Base-by-base conservation (phyloP, 2,888 invertebrate genomes). In the Drosophila cyrtoloma region DNA sequence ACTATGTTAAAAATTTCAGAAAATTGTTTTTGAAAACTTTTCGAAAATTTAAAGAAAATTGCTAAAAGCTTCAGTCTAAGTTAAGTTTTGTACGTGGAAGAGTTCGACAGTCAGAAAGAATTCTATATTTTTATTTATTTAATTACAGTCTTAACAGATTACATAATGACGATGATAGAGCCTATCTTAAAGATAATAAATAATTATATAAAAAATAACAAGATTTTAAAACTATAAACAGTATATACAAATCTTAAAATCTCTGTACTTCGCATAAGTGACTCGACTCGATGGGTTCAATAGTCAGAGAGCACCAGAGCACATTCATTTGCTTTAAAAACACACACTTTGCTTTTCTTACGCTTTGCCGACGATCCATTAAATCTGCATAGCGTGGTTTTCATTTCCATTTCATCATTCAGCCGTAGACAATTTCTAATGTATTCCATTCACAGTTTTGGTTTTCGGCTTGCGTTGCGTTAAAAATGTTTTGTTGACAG, bases 401-500 rank as follows among this genome's bases (percentile, higher is more conserved):
- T 28, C 59, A 60, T 66, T 74, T 66, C 35, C 65, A 69, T 62
- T 62, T 47, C 59, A 63, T 70, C 65, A 58, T 22, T 59, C 57
- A 60, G 39, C 62, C 56, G 64, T 58, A 70, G 68, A 81, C 71
- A 68, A 44, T 70, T 80, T 82, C 84, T 84, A 81, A 86, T 78
- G 82, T 84, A 78, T 86, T 86, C 79, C 75, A 86, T 75, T 84
- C 84, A 78, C 57, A 64, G 55, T 72, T 68, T 67, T 26, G 39
- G 52, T 62, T 71, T 81, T 84, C 14, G 58, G 61, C 60, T 58
- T 58, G 60, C 61, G 65, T 73, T 82, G 82, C 70, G 75, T 66
- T 69, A 60, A 84, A 83, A 80, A 80, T 82, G 89, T 75, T 83
- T 88, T 83, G 84, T 75, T 88, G 83, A 71, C 83, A 78, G 83